Percentiles rank a stretch among this genome's conserved stretches.
phyloP scores from a whole-genome alignment of 2,888 invertebrate species.

The Mythimna albipuncta region DNA sequence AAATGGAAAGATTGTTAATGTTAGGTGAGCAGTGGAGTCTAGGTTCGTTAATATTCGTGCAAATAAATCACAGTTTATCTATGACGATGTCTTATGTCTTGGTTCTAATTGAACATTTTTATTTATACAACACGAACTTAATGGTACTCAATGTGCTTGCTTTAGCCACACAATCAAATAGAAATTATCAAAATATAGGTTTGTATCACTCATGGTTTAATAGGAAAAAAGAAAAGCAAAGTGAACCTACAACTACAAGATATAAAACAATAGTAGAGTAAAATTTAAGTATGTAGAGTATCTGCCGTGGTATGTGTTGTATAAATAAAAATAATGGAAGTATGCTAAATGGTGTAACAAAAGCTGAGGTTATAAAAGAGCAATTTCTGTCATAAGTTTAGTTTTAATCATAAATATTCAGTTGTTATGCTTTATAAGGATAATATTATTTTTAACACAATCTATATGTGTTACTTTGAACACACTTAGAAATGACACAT shows the following conservation, averaged over 20 bases:
- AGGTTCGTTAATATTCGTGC: conserved; percentile 25
- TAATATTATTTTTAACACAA: conserved; percentile 6
- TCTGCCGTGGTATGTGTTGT: not conserved
- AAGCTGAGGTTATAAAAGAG: not conserved
- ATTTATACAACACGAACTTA: not conserved
- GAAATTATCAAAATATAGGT: conserved; percentile 11
- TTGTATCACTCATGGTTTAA: conserved; percentile 15
- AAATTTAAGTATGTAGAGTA: not conserved
- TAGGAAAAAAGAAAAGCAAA: conserved; percentile 14
- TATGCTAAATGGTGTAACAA: not conserved
- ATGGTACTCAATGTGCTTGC: not conserved
- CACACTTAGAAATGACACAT: conserved; percentile 37
- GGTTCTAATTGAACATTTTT: conserved; percentile 4
- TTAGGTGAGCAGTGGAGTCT: conserved; percentile 42
- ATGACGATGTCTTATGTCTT: conserved; percentile 17
- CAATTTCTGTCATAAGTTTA: too few relatives aligned
- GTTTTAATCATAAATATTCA: conserved; percentile 15
- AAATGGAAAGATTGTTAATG: conserved; percentile 33
- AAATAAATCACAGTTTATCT: conserved; percentile 24
- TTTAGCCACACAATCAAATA: conserved; percentile 4
- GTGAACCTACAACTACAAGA: conserved; percentile 17
- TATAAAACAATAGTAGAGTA: not conserved
- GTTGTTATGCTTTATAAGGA: conserved; percentile 15
- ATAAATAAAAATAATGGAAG: conserved; percentile 3
- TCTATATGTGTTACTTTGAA: conserved; percentile 14